Evolutionary conservation across 2,888 invertebrate genomes (phyloP).

Genomic region (Sminthurinus aureus): DNA sequence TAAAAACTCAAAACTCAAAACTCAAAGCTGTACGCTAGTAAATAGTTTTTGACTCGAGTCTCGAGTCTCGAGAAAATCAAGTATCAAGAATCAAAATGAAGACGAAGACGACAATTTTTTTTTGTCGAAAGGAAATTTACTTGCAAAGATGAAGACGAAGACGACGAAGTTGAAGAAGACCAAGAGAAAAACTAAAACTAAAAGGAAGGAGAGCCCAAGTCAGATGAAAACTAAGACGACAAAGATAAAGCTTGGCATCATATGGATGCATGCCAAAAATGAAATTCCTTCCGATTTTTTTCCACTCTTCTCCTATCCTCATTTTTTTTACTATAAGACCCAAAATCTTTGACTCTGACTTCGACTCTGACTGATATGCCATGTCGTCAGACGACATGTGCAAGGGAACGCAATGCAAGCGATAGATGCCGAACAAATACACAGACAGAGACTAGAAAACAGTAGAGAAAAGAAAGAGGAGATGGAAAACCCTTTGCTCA

Average conservation of each 20-base stretch:
- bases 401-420: slow-evolving; percentile 45
- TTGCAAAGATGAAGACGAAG: background rate
- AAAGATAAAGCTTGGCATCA: slow-evolving; percentile 10
- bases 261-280: slow-evolving; percentile 52
- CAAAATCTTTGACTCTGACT: background rate
- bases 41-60: background rate
- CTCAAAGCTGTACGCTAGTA: background rate
- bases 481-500: slow-evolving; percentile 28
- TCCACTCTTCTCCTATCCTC: slow-evolving; percentile 28
- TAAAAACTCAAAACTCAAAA: background rate
- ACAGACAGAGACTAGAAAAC: background rate
- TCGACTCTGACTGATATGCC: slow-evolving; percentile 39
- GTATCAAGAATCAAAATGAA: background rate
- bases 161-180: too few relatives aligned
- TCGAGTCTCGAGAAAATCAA: background rate
- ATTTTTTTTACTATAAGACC: slow-evolving; percentile 36
- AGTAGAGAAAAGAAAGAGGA: background rate
- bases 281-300: slow-evolving; percentile 50
- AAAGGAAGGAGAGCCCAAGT: background rate
- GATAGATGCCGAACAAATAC: slow-evolving; percentile 34
- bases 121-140: background rate
- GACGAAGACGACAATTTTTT: background rate
- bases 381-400: slow-evolving; percentile 50
- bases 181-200: background rate
- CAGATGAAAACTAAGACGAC: background rate